Conservation (phyloP, 2,797 vertebrate species). For the Bovichtus diacanthus region DNA sequence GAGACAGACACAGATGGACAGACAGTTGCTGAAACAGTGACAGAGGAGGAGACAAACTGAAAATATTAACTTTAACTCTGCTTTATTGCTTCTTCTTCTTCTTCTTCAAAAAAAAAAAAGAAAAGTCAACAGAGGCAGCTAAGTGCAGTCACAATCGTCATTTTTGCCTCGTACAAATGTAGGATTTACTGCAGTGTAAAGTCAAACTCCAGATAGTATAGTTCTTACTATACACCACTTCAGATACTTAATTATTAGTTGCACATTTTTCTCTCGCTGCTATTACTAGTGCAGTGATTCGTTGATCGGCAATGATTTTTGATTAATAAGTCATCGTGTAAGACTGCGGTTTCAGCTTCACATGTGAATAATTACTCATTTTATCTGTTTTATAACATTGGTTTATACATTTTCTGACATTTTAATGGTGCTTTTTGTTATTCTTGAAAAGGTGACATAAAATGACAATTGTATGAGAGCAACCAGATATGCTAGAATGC, state of each 20-base stretch:
- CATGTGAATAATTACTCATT: background rate
- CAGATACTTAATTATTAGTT: background rate
- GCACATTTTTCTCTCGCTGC: background rate
- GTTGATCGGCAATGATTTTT: too few species aligned
- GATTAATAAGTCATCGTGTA: too few species aligned
- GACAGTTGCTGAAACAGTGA: slow-evolving; percentile 12
- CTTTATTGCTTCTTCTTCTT: background rate
- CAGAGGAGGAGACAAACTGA: slow-evolving; percentile 18
- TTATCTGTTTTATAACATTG: background rate
- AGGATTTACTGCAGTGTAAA: background rate
- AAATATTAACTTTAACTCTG: slow-evolving; percentile 35
- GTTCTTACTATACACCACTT: too few species aligned
- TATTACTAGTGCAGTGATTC: too few species aligned
- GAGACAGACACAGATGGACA: slow-evolving; percentile 19
- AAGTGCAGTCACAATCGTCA: too few species aligned
- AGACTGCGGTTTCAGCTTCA: too few species aligned
- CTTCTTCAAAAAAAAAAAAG: too few species aligned
- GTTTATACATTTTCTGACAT: too few species aligned
- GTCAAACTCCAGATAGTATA: background rate
- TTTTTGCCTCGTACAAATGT: background rate
- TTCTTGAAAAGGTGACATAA: background rate
- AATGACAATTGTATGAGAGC: background rate
- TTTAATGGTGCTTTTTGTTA: background rate
- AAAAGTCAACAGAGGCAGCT: too few species aligned
- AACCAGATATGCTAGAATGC: too few species aligned